A percentile compares a stretch with the other conserved stretches of the same genome.
Conservation (phyloP, 2,888 invertebrate genomes). For the Thumatha senex region DNA sequence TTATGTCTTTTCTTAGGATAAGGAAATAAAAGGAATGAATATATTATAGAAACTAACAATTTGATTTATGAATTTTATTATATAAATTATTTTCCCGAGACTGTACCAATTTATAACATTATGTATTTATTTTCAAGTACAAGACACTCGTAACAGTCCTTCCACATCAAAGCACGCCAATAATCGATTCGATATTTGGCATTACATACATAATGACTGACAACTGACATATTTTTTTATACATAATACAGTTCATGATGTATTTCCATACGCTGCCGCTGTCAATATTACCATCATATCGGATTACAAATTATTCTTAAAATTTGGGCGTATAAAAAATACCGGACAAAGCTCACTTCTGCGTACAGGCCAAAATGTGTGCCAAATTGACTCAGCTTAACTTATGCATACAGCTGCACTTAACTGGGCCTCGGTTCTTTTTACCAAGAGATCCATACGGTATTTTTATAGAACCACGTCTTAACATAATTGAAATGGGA, state of each 20-base stretch:
- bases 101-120: conserved; percentile 37
- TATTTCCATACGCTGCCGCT: no score
- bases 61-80: conserved; percentile 44
- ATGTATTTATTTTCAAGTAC: conserved; percentile 35
- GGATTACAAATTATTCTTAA: not conserved
- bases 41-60: no score
- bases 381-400: no score
- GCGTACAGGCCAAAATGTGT: no score
- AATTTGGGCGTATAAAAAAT: no score
- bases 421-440: no score
- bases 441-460: no score
- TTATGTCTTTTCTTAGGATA: not conserved
- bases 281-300: conserved; percentile 2
- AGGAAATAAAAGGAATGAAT: not conserved
- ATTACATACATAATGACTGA: conserved; percentile 17
- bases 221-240: conserved; percentile 24
- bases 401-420: no score
- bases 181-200: conserved; percentile 28
- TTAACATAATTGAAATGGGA: no score
- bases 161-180: conserved; percentile 20
- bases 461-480: no score
- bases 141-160: conserved; percentile 38
- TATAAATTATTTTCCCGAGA: conserved; percentile 46
- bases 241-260: no score
- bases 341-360: no score